These are phyloP conservation scores for Oncopodura yosiiana DNA, from an alignment of 1,140 invertebrate species.

Conservation along the genomic window DNA sequence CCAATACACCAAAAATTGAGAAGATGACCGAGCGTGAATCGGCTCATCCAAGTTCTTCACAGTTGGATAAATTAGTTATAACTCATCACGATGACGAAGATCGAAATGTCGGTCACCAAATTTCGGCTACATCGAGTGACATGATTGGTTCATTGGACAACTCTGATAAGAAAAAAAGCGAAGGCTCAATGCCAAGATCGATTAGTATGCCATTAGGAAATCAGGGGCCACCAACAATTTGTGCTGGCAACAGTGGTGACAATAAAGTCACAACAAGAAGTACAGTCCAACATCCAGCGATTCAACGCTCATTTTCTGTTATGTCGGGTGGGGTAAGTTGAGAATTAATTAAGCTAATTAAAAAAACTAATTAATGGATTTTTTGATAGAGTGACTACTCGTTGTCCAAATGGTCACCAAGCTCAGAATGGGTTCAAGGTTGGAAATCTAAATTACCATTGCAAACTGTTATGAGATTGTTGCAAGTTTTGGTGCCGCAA, in stretches of 20 bases:
- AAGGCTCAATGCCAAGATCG: too few species aligned
- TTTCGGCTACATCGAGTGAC: too few species aligned
- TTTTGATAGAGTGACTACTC: slow-evolving; percentile 21
- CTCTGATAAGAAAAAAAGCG: too few species aligned
- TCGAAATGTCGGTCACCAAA: neutral
- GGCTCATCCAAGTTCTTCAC: slow-evolving; percentile 56
- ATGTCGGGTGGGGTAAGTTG: slow-evolving; percentile 28
- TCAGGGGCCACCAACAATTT: too few species aligned
- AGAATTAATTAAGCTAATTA: neutral
- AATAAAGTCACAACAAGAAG: slow-evolving; percentile 9
- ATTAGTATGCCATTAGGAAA: too few species aligned
- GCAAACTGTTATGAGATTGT: slow-evolving; percentile 95
- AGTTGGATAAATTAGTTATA: slow-evolving; percentile 38
- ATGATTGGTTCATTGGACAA: too few species aligned
- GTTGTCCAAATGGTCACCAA: slow-evolving; percentile 77
- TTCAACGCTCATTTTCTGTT: slow-evolving; percentile 34
- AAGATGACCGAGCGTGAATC: slow-evolving; percentile 92
- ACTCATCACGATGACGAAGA: slow-evolving; percentile 14
- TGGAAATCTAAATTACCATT: slow-evolving; percentile 96
- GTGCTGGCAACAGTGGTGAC: too few species aligned
- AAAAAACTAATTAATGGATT: neutral
- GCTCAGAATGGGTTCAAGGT: slow-evolving; percentile 84
- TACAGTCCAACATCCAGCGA: slow-evolving; percentile 22
- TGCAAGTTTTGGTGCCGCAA: slow-evolving; percentile 97
- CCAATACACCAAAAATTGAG: slow-evolving; percentile 53